These are phyloP conservation scores for Mustela lutreola DNA, from an alignment of 2,113 vertebrate genomes.

Conservation along the genomic window DNA sequence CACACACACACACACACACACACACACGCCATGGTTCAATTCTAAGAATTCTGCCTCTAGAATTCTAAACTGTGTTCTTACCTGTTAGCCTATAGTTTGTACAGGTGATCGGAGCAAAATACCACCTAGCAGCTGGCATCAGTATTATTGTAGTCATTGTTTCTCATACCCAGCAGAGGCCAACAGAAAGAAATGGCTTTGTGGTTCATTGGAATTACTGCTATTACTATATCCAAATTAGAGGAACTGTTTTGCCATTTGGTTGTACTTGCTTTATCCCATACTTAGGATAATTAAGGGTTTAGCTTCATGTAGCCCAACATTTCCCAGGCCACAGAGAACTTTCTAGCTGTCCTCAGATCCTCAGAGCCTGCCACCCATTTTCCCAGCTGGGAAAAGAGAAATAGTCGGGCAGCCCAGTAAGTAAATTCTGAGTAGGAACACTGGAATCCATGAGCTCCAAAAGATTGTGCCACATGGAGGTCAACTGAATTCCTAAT, in stretches of 20 bases:
- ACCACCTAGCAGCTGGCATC: background rate
- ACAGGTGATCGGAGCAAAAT: background rate
- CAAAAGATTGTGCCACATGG: background rate
- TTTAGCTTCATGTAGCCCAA: background rate
- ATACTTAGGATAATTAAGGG: background rate
- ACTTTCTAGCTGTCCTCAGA: conserved; percentile 14
- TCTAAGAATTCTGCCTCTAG: background rate
- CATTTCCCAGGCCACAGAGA: background rate
- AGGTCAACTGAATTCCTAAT: conserved; percentile 18
- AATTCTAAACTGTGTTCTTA: background rate
- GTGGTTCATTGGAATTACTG: background rate
- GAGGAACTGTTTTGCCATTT: conserved; percentile 19
- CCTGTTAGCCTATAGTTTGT: background rate
- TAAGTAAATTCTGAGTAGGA: background rate
- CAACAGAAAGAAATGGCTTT: background rate
- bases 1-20: too few relatives aligned
- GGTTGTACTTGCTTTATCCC: conserved; percentile 13
- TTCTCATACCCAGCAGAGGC: background rate
- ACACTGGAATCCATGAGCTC: background rate
- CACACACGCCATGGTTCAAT: background rate
- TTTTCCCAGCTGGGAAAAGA: conserved; percentile 19
- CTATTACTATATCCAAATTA: background rate
- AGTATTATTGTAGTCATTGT: background rate
- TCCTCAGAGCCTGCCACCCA: background rate
- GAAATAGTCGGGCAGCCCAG: background rate